Base-by-base conservation (phyloP, 2,113 vertebrate species). In the Ophiodon elongatus region DNA sequence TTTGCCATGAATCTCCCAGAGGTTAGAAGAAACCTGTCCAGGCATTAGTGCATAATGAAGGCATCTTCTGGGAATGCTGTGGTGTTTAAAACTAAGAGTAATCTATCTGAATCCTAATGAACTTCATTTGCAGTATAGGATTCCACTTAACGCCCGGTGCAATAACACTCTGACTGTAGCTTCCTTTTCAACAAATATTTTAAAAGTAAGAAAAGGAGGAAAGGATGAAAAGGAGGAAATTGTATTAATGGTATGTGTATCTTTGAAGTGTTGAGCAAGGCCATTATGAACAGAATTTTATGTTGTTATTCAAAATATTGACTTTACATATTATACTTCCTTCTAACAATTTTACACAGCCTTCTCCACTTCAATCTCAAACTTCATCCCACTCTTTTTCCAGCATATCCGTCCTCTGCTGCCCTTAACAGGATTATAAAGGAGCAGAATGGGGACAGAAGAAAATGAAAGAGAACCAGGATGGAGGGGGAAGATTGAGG, bases 21-120 rank as follows among this genome's bases (percentile, higher is more conserved):
- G 77, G 43, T 80, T 72, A 78, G 64, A 70, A 50, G 76, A 78
- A 71, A 82, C 78, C 56, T 82, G 60, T 75, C 64, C 73, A 80
- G 56, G 77, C 52, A 79, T 74, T 79, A 70, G 57, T 68, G 77
- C 57, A 82, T 85, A 85, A 88, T 86, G 70, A 82, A 81, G 54
- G 43, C 41, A 60, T 75, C 77, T 77, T 45, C 23, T 8, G 67
- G 83, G 77, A 73, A 67, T 50, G 37, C 7, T 35, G 50, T 75
- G 54, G 27, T 79, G 80, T 87, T 85, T 79, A 85, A 82, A 82
- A 84, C 69, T 76, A 62, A 45, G 50, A 62, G 33, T 73, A 69
- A 78, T 86, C 74, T 33, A 66, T 62, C 41, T 79, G 37, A 81
- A 75, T 75, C 84, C 68, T 83, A 83, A 90, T 75, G 69, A 79